Base-by-base conservation (phyloP, 2,888 invertebrate species). In the Leucozona laternaria region DNA sequence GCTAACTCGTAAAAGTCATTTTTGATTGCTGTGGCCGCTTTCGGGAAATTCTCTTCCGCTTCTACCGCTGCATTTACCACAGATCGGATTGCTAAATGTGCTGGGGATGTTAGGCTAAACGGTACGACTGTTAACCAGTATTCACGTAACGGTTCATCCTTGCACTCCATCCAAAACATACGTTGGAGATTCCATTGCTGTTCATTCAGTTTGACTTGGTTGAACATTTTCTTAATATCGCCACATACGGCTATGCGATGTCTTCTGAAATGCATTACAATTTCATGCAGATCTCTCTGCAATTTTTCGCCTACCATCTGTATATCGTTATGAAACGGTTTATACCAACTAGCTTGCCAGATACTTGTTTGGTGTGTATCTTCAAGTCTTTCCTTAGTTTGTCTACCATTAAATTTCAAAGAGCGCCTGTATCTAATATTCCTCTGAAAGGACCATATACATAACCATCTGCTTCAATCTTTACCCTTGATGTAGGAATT, bases 51-150 rank as follows among this genome's bases (percentile, higher is more conserved):
- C 6, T 34, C 43, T 28, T 34, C 6, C 4, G 62, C 76, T 13
- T 81, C 71, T 28, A 37, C 22, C 1, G 75, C 75, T 8, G 70
- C 50, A 15, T 81, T 55, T 25, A 81, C 25, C 4, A 76, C 31
- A 37, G 66, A 22, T 15, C 75, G 13, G 2, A 71, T 64, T 11
- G 68, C 68, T 31, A 60, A 17, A 45, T 71, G 66, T 10, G 77
- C 66, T 58, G 77, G 66, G 0, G 82, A 72, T 40, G 82, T 78
- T 15, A 79, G 45, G 1, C 68, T 72, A 57, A 64, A 73, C 2
- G 73, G 78, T 6, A 83, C 78, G 0, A 78, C 83, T 2, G 50
- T 75, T 1, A 79, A 20, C 68, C 83, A 79, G 25, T 75, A 83
- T 45, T 83, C 73, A 0, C 13, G 34, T 15, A 79, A 1, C n/a